Evolutionary conservation across 2,113 vertebrate species (phyloP).

Genomic region (Halichoerus grypus): DNA sequence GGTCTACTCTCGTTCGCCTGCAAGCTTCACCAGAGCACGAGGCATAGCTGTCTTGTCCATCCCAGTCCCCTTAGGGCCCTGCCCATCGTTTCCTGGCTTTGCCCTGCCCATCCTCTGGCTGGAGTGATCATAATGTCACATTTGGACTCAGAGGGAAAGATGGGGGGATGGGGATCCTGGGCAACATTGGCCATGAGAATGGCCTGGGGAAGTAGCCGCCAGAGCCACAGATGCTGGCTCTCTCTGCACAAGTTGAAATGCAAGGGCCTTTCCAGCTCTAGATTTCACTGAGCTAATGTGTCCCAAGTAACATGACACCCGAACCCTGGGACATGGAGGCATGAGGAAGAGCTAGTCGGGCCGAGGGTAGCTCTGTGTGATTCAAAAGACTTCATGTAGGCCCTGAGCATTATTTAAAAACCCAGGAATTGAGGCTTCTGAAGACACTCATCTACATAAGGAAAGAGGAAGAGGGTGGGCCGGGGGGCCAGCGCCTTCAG

Average conservation of each 20-base stretch:
- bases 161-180: background rate
- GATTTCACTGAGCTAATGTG: background rate
- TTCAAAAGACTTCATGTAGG: background rate
- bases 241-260: background rate
- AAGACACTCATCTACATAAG: rapidly evolving
- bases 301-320: background rate
- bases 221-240: rapidly evolving
- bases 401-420: background rate
- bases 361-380: background rate
- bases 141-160: background rate
- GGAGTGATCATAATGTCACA: background rate
- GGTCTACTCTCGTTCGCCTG: background rate
- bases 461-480: background rate
- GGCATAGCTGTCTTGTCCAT: background rate
- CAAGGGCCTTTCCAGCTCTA: background rate
- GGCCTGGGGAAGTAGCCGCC: background rate
- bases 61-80: background rate
- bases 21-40: background rate
- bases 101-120: background rate
- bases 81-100: background rate
- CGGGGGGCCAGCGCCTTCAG: rapidly evolving
- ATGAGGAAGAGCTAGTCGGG: background rate
- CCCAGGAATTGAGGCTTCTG: background rate
- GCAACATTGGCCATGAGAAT: background rate
- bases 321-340: background rate